Conservation (phyloP, 1,140 invertebrate species). For the Hormaphis cornu region DNA sequence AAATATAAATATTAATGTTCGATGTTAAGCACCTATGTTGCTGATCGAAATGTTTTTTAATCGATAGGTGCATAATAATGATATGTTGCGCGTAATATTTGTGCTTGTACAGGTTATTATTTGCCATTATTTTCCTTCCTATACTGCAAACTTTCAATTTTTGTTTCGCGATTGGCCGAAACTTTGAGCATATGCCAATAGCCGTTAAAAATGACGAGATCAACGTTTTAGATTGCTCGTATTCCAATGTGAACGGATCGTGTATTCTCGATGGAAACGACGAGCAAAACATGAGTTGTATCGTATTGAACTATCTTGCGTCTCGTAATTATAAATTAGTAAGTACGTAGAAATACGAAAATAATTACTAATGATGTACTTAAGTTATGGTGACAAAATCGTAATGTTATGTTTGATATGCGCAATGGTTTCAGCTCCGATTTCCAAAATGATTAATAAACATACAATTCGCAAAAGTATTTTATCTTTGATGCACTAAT, state of each 20-base stretch:
- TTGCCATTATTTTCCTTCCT: not conserved
- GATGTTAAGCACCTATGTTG: too few relatives aligned
- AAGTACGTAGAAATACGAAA: too few relatives aligned
- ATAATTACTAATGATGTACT: too few relatives aligned
- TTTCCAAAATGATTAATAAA: too few relatives aligned
- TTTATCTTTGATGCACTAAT: too few relatives aligned
- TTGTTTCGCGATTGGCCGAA: not conserved
- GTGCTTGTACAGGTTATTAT: not conserved
- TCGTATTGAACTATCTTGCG: not conserved
- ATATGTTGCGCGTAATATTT: too few relatives aligned
- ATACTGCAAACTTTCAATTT: conserved; percentile 6
- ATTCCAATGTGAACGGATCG: not conserved
- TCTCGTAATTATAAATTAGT: not conserved
- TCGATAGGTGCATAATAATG: too few relatives aligned
- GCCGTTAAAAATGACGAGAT: conserved; percentile 11
- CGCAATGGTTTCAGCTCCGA: too few relatives aligned
- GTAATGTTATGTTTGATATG: too few relatives aligned
- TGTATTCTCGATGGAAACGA: not conserved
- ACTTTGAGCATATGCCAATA: not conserved
- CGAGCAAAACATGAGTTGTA: not conserved
- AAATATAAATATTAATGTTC: not conserved
- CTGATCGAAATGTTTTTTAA: too few relatives aligned
- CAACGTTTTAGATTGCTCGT: not conserved
- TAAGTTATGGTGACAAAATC: too few relatives aligned
- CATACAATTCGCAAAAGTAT: too few relatives aligned